Base-by-base conservation (phyloP, 2,797 vertebrate genomes). In the Ispidina lecontei region DNA sequence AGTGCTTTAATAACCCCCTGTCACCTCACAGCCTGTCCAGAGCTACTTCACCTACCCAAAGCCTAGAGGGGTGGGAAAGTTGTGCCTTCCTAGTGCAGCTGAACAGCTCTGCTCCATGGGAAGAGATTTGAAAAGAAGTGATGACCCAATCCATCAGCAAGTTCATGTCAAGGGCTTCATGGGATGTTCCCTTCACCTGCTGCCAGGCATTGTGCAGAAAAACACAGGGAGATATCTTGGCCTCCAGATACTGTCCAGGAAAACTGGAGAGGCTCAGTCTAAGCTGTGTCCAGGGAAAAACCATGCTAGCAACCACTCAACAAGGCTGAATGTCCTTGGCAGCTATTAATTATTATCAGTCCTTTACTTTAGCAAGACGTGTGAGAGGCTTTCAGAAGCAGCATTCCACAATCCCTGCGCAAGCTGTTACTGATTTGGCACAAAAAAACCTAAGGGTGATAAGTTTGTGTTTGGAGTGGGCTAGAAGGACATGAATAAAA, bases 281-380 rank as follows among this genome's bases (percentile, higher is more conserved):
- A 74, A 95, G 52, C 29, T 37, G 31, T 41, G 65, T 87, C 84
- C 79, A 85, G 89, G 69, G 86, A 47, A 94, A 94, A 94, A 55
- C 55, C 81, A 52, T 43, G 78, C 51, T 94, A 94, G 31, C 81
- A 90, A 62, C 65, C 86, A 63, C 81, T 82, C 72, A 77, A 22
- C 72, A 39, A 83, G 65, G 81, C 90, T 93, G 78, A 84, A 89
- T 39, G 91, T 85, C 88, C 95, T 92, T 94, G 95, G 94, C 81
- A 94, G 72, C 93, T 90, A 87, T 93, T 93, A 94, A 96, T 87
- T 93, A 91, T 95, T 93, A 94, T 92, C 90, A 82, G 75, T 33
- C 51, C 69, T 91, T 84, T 73, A 76, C 89, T 91, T 86, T 60
- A 91, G 68, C 59, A 75, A 76, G 84, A 78, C 39, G 72, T 87